Conservation (phyloP, 2,888 invertebrate genomes). For the Cantharis rufa region DNA sequence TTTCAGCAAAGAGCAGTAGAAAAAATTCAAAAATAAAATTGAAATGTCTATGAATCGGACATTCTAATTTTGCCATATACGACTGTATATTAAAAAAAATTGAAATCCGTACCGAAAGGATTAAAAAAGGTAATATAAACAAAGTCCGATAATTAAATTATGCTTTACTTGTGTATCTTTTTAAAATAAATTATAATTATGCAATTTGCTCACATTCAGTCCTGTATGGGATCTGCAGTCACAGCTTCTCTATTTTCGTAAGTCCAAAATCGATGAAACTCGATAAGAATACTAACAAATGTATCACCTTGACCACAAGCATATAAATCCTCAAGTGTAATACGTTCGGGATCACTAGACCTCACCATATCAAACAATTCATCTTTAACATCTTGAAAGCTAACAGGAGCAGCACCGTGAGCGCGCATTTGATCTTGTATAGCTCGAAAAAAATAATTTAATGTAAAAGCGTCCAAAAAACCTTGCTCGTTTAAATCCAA, state of each 20-base stretch:
- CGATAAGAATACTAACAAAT: conserved; percentile 90
- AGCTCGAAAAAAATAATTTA: conserved; percentile 92
- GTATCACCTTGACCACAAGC: conserved; percentile 90
- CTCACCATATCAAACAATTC: conserved; percentile 98
- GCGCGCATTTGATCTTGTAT: conserved; percentile 89
- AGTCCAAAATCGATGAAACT: conserved; percentile 95
- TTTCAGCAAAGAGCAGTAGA: too few relatives aligned
- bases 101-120: too few relatives aligned
- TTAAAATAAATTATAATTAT: not conserved
- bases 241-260: conserved; percentile 91
- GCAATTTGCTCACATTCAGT: conserved; percentile 25
- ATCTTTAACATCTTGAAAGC: conserved; percentile 93
- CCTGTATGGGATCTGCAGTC: conserved; percentile 63
- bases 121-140: not conserved
- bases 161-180: not conserved
- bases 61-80: too few relatives aligned
- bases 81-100: too few relatives aligned
- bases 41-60: too few relatives aligned
- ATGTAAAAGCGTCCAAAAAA: conserved; percentile 85
- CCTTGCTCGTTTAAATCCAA: conserved; percentile 88
- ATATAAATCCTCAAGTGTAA: conserved; percentile 85
- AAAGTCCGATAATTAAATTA: not conserved
- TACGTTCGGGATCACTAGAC: conserved; percentile 79
- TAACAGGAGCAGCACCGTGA: conserved; percentile 87
- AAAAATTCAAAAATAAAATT: too few relatives aligned